A percentile compares a stretch with the other conserved stretches of the same genome.
Conservation (phyloP, 2,797 vertebrate genomes). For the Rhadinocentrus ornatus region DNA sequence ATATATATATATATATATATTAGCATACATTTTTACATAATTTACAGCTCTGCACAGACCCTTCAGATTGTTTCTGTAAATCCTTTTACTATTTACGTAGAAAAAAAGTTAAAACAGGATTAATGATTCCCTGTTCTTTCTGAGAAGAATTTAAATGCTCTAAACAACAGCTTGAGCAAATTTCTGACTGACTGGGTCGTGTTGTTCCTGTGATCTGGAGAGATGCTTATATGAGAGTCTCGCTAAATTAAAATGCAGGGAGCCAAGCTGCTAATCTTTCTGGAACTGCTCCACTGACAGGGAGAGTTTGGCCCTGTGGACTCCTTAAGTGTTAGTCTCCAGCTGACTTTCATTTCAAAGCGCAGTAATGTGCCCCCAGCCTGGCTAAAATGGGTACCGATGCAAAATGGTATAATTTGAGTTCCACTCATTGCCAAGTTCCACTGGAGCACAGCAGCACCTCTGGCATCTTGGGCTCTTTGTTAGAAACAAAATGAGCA, state of each 20-base stretch:
- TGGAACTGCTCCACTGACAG: conserved; percentile 55
- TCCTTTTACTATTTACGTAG: neutral
- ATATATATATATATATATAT: too few species aligned
- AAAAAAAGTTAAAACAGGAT: neutral
- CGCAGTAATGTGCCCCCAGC: conserved; percentile 22
- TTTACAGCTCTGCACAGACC: too few species aligned
- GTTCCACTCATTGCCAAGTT: conserved; percentile 38
- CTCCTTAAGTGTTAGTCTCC: conserved; percentile 46
- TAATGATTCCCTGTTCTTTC: conserved; percentile 14
- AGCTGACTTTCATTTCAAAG: conserved; percentile 51
- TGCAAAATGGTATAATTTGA: conserved; percentile 23
- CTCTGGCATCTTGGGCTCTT: conserved; percentile 25
- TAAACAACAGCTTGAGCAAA: conserved; percentile 67
- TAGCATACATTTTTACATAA: neutral
- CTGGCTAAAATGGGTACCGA: conserved; percentile 31
- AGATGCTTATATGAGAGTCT: conserved; percentile 41
- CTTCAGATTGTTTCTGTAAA: neutral
- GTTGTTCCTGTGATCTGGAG: conserved; percentile 68
- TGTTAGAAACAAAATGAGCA: conserved; percentile 17
- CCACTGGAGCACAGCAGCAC: conserved; percentile 17
- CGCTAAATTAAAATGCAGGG: conserved; percentile 60
- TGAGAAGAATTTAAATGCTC: conserved; percentile 34
- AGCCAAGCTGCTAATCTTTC: conserved; percentile 62
- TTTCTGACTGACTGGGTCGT: conserved; percentile 43
- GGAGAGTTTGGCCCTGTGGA: conserved; percentile 43